phyloP scores from a whole-genome alignment of 2,113 vertebrate species.

The Kryptolebias marmoratus region DNA sequence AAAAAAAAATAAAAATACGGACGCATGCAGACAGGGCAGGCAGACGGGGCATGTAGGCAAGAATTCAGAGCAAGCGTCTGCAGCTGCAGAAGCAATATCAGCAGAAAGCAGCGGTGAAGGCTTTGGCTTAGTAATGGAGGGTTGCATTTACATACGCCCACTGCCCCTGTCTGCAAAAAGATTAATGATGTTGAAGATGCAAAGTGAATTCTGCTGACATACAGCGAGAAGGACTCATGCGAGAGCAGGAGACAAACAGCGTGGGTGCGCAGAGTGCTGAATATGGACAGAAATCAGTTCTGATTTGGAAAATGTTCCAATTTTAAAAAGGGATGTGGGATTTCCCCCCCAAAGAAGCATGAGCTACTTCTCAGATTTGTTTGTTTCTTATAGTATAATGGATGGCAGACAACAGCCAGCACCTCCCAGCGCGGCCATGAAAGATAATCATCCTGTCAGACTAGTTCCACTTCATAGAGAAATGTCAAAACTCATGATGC shows the following conservation, averaged over 20 bases:
- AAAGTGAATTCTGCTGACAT: slow-evolving; percentile 17
- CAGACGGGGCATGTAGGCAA: neutral
- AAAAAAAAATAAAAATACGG: slow-evolving; percentile 13
- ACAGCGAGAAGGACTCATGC: slow-evolving; percentile 4
- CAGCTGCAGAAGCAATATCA: slow-evolving; percentile 15
- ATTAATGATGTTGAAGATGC: slow-evolving; percentile 44
- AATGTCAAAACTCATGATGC: neutral
- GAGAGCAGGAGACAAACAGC: neutral
- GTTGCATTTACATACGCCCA: slow-evolving; percentile 63
- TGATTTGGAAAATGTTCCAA: neutral
- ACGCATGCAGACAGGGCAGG: slow-evolving; percentile 9
- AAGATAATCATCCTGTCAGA: slow-evolving; percentile 19
- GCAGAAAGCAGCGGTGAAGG: slow-evolving; percentile 11
- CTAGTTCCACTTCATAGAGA: slow-evolving; percentile 15
- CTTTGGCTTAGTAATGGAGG: slow-evolving; percentile 49
- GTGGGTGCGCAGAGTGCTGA: neutral
- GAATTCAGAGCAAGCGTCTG: slow-evolving; percentile 31
- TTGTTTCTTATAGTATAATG: neutral
- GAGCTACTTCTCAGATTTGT: neutral
- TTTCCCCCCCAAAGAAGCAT: neutral
- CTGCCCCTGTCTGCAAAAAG: slow-evolving; percentile 42
- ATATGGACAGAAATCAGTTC: neutral
- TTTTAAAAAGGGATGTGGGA: neutral
- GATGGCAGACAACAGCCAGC: neutral
- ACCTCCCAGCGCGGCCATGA: neutral